A percentile compares a stretch with the other conserved stretches of the same genome.
phyloP scores from a whole-genome alignment of 2,113 vertebrate species.

The Montifringilla adamsi region DNA sequence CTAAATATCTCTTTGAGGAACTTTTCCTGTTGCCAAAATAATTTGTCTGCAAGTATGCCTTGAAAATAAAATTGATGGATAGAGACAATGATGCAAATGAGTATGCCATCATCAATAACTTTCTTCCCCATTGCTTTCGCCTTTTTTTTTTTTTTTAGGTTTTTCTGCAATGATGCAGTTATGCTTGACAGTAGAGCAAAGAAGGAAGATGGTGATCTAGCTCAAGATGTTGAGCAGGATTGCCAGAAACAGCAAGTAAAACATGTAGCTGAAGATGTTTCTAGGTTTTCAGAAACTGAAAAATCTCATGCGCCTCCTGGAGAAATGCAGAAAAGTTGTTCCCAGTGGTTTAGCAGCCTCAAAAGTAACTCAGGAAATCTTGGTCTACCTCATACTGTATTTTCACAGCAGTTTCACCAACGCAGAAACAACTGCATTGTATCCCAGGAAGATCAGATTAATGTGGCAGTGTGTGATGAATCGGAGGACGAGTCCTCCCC shows the following conservation, averaged over 20 bases:
- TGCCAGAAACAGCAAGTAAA: background rate
- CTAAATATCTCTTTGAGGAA: background rate
- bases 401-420: conserved; percentile 73
- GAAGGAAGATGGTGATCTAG: conserved; percentile 1
- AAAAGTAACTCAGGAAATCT: background rate
- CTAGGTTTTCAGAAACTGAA: background rate
- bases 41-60: background rate
- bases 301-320: conserved; percentile 17
- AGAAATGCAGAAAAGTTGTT: conserved; percentile 69
- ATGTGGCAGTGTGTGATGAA: background rate
- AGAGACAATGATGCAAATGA: background rate
- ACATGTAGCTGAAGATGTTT: background rate
- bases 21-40: background rate
- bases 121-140: background rate
- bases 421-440: background rate
- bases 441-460: background rate
- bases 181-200: background rate
- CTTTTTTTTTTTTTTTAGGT: conserved; percentile 65
- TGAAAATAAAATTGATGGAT: background rate
- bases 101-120: background rate
- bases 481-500: conserved; percentile 28
- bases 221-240: background rate
- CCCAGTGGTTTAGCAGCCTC: conserved; percentile 73
- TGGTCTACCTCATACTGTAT: conserved; percentile 10
- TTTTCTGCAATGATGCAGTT: conserved; percentile 74